Percentiles rank a stretch among this genome's conserved stretches.
These are phyloP conservation scores for Trichomycterus rosablanca DNA, from an alignment of 2,113 vertebrate genomes.

Conservation along the genomic window DNA sequence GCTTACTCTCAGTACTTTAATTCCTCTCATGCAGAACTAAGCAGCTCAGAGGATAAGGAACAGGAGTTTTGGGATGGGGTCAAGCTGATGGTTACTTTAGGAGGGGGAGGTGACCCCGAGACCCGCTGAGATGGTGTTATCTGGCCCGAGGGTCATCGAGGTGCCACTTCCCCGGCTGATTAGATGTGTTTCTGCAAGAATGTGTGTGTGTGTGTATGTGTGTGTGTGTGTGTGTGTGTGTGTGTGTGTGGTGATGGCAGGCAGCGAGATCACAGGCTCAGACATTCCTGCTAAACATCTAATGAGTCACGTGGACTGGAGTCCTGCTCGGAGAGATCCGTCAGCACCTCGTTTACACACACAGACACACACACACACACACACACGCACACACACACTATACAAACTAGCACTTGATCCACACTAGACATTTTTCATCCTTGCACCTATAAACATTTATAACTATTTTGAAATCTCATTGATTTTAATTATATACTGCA, in stretches of 20 bases:
- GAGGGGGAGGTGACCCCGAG: constrained; percentile 7
- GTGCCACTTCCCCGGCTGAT: constrained; percentile 38
- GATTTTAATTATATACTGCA: too few species aligned
- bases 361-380: too few species aligned
- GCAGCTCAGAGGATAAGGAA: too few species aligned
- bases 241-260: constrained; percentile 28
- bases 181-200: constrained; percentile 39
- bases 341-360: constrained; percentile 4
- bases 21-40: too few species aligned
- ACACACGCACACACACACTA: too few species aligned
- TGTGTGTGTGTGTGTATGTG: too few species aligned
- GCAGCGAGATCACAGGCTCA: constrained; percentile 30
- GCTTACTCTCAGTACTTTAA: too few species aligned
- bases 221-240: constrained; percentile 33
- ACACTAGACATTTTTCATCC: too few species aligned
- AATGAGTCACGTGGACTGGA: constrained; percentile 24
- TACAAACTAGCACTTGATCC: too few species aligned
- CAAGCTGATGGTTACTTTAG: constrained; percentile 27
- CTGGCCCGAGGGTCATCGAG: constrained; percentile 35
- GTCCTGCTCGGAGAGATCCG: constrained; percentile 7
- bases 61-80: too few species aligned
- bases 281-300: constrained; percentile 19
- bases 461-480: too few species aligned
- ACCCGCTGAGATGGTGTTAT: constrained; percentile 29
- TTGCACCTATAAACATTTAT: too few species aligned